Conservation (phyloP, 2,888 invertebrate species). For the Chymomyza caudatula region DNA sequence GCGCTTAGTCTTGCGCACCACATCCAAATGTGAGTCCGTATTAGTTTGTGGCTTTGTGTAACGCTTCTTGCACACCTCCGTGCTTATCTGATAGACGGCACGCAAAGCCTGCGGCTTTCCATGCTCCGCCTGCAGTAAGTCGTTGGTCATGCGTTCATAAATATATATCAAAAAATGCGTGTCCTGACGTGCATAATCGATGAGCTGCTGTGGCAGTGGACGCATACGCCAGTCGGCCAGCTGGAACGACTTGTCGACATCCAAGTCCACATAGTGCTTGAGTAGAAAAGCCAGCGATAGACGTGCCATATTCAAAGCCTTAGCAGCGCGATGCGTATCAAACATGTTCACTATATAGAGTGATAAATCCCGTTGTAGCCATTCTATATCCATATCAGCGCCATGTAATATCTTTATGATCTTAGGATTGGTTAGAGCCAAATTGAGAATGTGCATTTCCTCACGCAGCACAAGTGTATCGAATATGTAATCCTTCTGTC, state of each 20-base stretch:
- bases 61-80: slow-evolving; percentile 86
- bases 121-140: slow-evolving; percentile 84
- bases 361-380: slow-evolving; percentile 97
- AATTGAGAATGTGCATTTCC: slow-evolving; percentile 89
- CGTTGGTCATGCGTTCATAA: slow-evolving; percentile 87
- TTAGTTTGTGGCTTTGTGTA: slow-evolving; percentile 88
- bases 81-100: slow-evolving; percentile 86
- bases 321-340: slow-evolving; percentile 94
- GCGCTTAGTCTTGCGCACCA: slow-evolving; percentile 88
- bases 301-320: slow-evolving; percentile 83
- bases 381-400: slow-evolving; percentile 90
- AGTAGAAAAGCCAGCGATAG: slow-evolving; percentile 89
- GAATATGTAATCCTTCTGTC: slow-evolving; percentile 88
- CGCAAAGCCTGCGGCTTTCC: slow-evolving; percentile 83
- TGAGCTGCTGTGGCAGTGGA: slow-evolving; percentile 89
- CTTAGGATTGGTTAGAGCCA: slow-evolving; percentile 92
- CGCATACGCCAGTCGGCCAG: slow-evolving; percentile 96
- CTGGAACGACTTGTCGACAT: slow-evolving; percentile 93
- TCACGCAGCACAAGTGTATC: slow-evolving; percentile 92
- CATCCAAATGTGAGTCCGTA: slow-evolving; percentile 85
- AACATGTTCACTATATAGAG: slow-evolving; percentile 98
- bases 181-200: slow-evolving; percentile 93
- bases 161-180: slow-evolving; percentile 96
- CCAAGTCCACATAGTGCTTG: slow-evolving; percentile 86
- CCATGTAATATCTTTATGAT: slow-evolving; percentile 97